A percentile compares a stretch with the other conserved stretches of the same genome.
These are phyloP conservation scores for Nymphicus hollandicus DNA, from an alignment of 2,113 vertebrate genomes.

Conservation along the genomic window DNA sequence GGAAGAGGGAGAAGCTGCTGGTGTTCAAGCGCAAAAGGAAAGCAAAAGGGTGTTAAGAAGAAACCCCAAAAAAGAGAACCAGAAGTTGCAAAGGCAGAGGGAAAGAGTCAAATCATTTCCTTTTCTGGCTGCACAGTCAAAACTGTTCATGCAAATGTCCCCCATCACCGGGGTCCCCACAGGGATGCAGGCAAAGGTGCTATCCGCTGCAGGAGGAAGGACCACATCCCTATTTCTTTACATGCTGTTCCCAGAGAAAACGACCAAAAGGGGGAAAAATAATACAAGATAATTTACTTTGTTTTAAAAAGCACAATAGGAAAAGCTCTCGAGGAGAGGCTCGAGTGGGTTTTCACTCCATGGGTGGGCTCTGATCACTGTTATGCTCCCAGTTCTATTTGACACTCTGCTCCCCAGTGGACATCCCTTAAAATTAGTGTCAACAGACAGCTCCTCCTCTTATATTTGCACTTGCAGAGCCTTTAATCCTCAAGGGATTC, in stretches of 20 bases:
- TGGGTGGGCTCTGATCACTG: background rate
- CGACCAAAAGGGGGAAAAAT: background rate
- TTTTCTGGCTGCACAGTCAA: background rate
- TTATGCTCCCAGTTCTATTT: background rate
- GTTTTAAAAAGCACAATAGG: background rate
- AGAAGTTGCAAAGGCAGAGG: background rate
- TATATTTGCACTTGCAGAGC: background rate
- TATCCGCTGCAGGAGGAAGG: background rate
- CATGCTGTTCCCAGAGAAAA: background rate
- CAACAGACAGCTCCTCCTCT: background rate
- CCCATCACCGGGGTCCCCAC: background rate
- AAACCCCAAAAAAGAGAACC: background rate
- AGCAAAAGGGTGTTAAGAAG: background rate
- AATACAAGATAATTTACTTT: background rate
- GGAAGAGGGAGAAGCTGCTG: background rate
- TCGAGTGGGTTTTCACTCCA: background rate
- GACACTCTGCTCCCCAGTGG: background rate
- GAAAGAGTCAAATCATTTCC: background rate
- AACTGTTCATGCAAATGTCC: rapidly evolving
- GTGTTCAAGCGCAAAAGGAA: background rate
- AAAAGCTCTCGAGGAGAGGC: background rate
- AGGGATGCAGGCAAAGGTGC: background rate
- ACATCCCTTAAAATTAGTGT: background rate
- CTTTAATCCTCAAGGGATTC: background rate
- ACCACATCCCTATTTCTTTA: background rate